Base-by-base conservation (phyloP, 2,113 vertebrate species). In the Onychostruthus taczanowskii region DNA sequence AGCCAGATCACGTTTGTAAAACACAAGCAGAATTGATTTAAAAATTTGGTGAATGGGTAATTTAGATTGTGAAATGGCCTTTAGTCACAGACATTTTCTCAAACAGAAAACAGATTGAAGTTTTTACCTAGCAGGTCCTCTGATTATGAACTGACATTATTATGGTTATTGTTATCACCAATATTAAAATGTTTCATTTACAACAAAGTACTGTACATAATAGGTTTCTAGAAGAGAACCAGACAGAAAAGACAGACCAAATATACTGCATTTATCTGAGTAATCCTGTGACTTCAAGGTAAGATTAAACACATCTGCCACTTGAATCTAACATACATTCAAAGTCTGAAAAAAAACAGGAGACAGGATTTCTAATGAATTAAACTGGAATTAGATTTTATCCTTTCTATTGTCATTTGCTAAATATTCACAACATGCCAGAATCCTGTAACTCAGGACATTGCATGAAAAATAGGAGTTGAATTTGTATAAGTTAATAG, bases 231-330 rank as follows among this genome's bases (percentile, higher is more conserved):
- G 10, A 75, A 74, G 17, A 72, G 22, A 94, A 62, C n/a, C 7
- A 69, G 58, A 62, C 12, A 83, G 44, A 56, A 80, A 73, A 7
- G 4, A 52, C 11, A 53, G 44, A 80, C 3, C 30, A 77, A 85
- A 81, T 58, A 68, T 8, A 3, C 3, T 90, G 6, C 5, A 59
- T 68, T 87, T 33, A 44, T 75, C 27, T 64, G 20, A 68, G 41
- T 64, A 96, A 95, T 87, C 67, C 75, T 76, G 84, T 70, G 88
- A 84, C 86, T 96, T 94, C 33, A 93, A 86, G 55, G 70, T 61
- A 74, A 66, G 68, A 85, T 69, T 90, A 90, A 88, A 55, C 66
- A 68, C 47, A 79, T 27, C 52, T 90, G 79, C 39, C 1, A 1
- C 73, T 85, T 2, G 3, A 69, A 87, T 61, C 23, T 58, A 83